Base-by-base conservation (phyloP, 1,140 invertebrate genomes). In the Ridgeia piscesae region DNA sequence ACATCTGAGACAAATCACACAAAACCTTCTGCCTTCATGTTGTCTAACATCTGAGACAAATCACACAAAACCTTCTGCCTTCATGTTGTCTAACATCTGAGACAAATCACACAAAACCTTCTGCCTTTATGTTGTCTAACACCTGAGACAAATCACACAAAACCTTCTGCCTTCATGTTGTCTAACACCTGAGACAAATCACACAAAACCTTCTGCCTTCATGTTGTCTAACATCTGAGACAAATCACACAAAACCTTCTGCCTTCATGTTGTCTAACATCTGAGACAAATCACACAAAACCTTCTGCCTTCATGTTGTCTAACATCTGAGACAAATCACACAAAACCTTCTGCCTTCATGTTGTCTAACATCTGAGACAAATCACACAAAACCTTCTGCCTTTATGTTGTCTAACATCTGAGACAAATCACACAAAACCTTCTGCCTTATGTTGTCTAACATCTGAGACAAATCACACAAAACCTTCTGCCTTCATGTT, bases 271-370 rank as follows among this genome's bases (percentile, higher is more conserved):
- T 95, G 91, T 95, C 94, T 93, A 96, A 95, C 31, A 95, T 95
- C 96, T 96, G 93, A 48, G 94, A 92, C 33, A 35, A 92, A 92
- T n/a, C n/a, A n/a, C n/a, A n/a, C n/a, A n/a, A n/a, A n/a, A n/a
- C n/a, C n/a, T 94, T 96, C 96, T 93, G 96, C 96, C 92, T 95
- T 94, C 27, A 96, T 94, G 89, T 94, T 95, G 91, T 95, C 94
- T 93, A 96, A 95, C 31, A 95, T 95, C 96, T 96, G 93, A 48
- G 94, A 92, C 33, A 35, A 92, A 92, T n/a, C n/a, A n/a, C n/a
- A n/a, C n/a, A n/a, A n/a, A n/a, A n/a, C n/a, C n/a, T 94, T 96
- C 96, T 93, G 96, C 96, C 92, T 95, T 94, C 27, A 96, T 94
- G 89, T 94, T 95, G 91, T 95, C 94, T 93, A 96, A 95, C 31